Base-by-base conservation (phyloP, 2,888 invertebrate species). In the Malacosoma neustria region DNA sequence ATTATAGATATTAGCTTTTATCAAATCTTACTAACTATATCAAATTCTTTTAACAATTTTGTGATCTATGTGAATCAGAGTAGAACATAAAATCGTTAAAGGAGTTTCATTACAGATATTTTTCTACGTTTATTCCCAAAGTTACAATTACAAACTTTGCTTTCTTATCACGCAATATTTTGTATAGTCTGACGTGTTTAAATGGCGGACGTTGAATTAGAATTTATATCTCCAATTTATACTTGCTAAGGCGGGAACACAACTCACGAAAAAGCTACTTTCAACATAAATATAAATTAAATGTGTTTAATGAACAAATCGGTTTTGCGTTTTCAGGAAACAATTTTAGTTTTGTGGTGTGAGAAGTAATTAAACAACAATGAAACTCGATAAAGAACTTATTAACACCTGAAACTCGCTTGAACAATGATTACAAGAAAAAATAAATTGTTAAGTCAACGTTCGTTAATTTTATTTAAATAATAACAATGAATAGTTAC, bases 311-410 rank as follows among this genome's bases (percentile, higher is more conserved):
- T 14, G 6, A 14, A 13, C 30, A 15, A 34, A 12, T 12, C 6
- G n/a, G 29, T 29, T 14, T 11, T 3, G 3, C 13, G 15, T 13
- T 14, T 15, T 13, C 30, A 30, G 13, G 33, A 33, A 34, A 35
- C 35, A 35, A 36, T 36, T 36, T 22, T 36, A 32, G 32, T 35
- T 38, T 32, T 3, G 22, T 33, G 33, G 13, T 33, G 33, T 13
- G 13, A 12, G 14, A 33, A 9, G 11, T 31, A 31, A 31, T 31
- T 31, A 31, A 31, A 31, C 7, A 31, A 31, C 13, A 31, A 31
- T 31, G 5, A 12, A 12, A 3, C 12, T n/a, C 13, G 22, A 22
- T 9, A 22, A 22, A 22, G 22, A 22, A 22, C 22, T 22, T 7
- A 22, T 22, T 22, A 22, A 22, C 22, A 22, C 22, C 9, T 22